A percentile compares a stretch with the other conserved stretches of the same genome.
Conservation (phyloP, 2,888 invertebrate species). For the Marronus borbonicus region DNA sequence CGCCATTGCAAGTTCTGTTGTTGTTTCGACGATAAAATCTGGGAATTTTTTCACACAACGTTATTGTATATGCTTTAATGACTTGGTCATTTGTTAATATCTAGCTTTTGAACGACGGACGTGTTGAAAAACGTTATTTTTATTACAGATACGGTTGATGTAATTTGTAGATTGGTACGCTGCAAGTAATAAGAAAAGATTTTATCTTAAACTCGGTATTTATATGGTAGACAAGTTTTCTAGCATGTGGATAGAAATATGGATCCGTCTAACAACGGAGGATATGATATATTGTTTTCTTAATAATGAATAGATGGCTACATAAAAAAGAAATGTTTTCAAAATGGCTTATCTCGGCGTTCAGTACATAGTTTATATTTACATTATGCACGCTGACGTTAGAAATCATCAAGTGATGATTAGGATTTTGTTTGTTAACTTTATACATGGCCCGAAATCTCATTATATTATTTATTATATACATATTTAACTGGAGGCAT, state of each 20-base stretch:
- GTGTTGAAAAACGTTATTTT: not conserved
- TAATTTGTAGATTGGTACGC: not conserved
- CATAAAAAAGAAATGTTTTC: not conserved
- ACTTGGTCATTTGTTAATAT: conserved; percentile 11
- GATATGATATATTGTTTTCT: conserved; percentile 6
- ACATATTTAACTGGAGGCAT: not conserved
- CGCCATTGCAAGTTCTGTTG: not conserved
- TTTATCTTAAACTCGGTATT: not conserved
- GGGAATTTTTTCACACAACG: conserved; percentile 7
- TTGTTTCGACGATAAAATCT: conserved; percentile 5
- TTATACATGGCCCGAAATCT: not conserved
- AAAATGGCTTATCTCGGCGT: not conserved
- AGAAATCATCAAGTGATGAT: conserved; percentile 8
- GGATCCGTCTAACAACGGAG: not conserved
- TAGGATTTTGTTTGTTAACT: conserved; percentile 14
- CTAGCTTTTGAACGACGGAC: not conserved
- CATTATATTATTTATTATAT: conserved; percentile 3
- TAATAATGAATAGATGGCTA: not conserved
- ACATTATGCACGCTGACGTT: not conserved
- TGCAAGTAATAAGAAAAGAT: conserved; percentile 1
- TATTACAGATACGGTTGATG: not conserved
- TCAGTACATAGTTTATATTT: not conserved
- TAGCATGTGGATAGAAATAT: not conserved
- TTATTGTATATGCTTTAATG: not conserved
- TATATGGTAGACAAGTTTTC: not conserved